These are phyloP conservation scores for Pontoporia blainvillei DNA, from an alignment of 2,113 vertebrate species.

Conservation along the genomic window DNA sequence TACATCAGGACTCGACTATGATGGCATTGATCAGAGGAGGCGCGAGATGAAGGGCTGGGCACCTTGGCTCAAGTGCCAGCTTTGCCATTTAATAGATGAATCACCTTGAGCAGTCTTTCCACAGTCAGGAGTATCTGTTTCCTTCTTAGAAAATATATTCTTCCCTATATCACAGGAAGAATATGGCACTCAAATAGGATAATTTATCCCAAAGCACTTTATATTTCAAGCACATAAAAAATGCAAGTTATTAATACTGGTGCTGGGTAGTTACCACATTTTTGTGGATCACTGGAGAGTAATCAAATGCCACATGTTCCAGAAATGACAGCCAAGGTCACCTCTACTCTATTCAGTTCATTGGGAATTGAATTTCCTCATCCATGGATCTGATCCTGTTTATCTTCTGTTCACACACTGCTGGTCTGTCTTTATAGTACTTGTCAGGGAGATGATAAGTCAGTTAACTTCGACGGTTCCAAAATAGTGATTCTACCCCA, in stretches of 20 bases:
- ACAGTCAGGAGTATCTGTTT: neutral
- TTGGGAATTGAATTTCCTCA: slow-evolving; percentile 19
- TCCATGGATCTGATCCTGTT: neutral
- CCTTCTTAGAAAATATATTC: neutral
- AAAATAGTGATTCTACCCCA: neutral
- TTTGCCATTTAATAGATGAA: neutral
- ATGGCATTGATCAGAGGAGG: neutral
- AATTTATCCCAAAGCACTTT: neutral
- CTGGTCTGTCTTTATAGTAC: neutral
- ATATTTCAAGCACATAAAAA: neutral
- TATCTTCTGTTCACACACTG: neutral
- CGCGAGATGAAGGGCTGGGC: neutral
- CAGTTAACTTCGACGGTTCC: neutral
- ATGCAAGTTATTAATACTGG: neutral
- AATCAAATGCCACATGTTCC: neutral
- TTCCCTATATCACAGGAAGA: neutral
- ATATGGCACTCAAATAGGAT: neutral
- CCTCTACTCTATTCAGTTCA: neutral
- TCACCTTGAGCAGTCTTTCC: neutral
- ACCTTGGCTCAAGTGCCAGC: neutral
- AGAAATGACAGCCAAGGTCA: neutral
- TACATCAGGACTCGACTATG: neutral
- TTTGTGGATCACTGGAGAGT: neutral
- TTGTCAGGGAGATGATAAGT: neutral
- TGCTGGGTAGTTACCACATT: neutral